A percentile compares a stretch with the other conserved stretches of the same genome.
Evolutionary conservation across 1,140 invertebrate genomes (phyloP).

Genomic region (Cherax destructor): DNA sequence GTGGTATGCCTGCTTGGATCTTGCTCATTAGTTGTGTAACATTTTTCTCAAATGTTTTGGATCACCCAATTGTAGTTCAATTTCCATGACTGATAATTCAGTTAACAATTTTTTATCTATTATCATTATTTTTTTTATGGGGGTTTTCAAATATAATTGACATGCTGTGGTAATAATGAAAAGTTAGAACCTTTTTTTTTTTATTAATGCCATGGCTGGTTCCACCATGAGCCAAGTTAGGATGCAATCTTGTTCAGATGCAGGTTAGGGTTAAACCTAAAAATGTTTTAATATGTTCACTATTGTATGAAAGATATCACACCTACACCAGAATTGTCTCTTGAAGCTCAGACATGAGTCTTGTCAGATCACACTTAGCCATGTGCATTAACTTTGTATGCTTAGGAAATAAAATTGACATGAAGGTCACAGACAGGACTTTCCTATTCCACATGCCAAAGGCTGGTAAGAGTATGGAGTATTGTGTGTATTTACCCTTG

Average conservation of each 20-base stretch:
- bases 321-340: not conserved
- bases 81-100: not conserved
- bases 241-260: not conserved
- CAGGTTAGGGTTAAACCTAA: not conserved
- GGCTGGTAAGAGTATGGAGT: slow-evolving; percentile 16
- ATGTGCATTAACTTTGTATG: slow-evolving; percentile 55
- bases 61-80: not conserved
- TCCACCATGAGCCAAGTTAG: not conserved
- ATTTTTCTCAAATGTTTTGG: not conserved
- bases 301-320: not conserved
- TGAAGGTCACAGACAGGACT: slow-evolving; percentile 29
- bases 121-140: not conserved
- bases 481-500: slow-evolving; percentile 31
- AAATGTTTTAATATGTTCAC: not conserved
- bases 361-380: slow-evolving; percentile 36
- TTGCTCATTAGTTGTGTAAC: slow-evolving; percentile 36
- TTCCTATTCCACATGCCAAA: slow-evolving; percentile 49
- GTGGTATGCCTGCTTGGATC: not conserved
- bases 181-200: not conserved
- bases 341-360: not conserved
- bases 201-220: not conserved
- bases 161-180: not conserved
- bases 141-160: not conserved
- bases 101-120: not conserved
- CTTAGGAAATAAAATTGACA: slow-evolving; percentile 54